A percentile compares a stretch with the other conserved stretches of the same genome.
Conservation (phyloP, 2,888 invertebrate genomes). For the Onthophagus sagittarius region DNA sequence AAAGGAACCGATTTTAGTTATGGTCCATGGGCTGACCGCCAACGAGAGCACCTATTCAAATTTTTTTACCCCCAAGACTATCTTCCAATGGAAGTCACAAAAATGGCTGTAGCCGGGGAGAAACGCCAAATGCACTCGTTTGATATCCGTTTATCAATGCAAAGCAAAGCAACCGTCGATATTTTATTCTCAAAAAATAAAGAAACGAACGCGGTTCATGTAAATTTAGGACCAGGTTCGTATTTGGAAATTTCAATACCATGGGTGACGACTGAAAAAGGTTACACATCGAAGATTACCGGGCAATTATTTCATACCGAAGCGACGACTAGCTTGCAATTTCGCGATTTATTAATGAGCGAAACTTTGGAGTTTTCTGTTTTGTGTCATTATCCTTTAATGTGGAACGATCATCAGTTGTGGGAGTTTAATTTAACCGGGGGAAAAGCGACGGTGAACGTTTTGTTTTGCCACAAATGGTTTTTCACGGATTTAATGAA, state of each 20-base stretch:
- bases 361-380: constrained; percentile 93
- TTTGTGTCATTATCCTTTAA: constrained; percentile 82
- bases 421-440: constrained; percentile 91
- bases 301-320: constrained; percentile 93
- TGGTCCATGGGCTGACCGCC: constrained; percentile 98
- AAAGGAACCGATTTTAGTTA: constrained; percentile 95
- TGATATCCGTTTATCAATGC: constrained; percentile 84
- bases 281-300: constrained; percentile 86
- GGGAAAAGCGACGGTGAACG: constrained; percentile 88
- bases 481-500: constrained; percentile 95
- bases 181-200: constrained; percentile 92
- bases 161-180: constrained; percentile 92
- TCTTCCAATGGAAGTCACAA: constrained; percentile 73
- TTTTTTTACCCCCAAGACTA: constrained; percentile 94
- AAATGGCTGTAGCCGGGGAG: constrained; percentile 82
- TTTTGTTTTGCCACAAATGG: constrained; percentile 92
- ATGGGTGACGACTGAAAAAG: constrained; percentile 84
- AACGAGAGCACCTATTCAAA: constrained; percentile 89
- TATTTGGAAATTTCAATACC: constrained; percentile 96
- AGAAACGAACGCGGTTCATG: constrained; percentile 95
- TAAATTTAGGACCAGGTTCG: constrained; percentile 92
- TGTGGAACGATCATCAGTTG: constrained; percentile 95
- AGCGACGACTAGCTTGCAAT: constrained; percentile 91
- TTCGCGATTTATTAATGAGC: constrained; percentile 87
- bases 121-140: constrained; percentile 85